Evolutionary conservation across 1,140 invertebrate species (phyloP).

Genomic region (Mercenaria mercenaria): DNA sequence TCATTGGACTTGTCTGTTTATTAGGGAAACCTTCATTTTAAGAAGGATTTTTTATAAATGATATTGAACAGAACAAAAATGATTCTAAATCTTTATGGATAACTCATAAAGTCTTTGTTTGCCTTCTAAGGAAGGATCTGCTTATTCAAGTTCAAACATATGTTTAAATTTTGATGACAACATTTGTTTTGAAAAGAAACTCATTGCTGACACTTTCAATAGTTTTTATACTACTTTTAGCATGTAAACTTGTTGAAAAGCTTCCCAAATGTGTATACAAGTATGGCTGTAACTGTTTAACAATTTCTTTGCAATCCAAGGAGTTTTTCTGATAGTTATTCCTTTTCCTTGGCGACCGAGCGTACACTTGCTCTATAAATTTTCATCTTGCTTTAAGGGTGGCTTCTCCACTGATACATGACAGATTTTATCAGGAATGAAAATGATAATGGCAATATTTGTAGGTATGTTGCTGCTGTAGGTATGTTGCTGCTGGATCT

Average conservation of each 20-base stretch:
- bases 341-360: neutral
- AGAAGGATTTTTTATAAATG: too few species aligned
- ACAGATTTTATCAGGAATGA: neutral
- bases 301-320: slow-evolving; percentile 1
- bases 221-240: slow-evolving; percentile 36
- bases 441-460: neutral
- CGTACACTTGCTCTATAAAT: neutral
- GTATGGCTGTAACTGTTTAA: slow-evolving; percentile 19
- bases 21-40: too few species aligned
- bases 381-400: slow-evolving; percentile 6
- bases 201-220: slow-evolving; percentile 36
- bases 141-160: slow-evolving; percentile 16
- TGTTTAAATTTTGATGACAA: slow-evolving; percentile 45
- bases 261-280: neutral
- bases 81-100: slow-evolving; percentile 39
- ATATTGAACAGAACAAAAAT: too few species aligned
- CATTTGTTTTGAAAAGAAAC: slow-evolving; percentile 44
- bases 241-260: slow-evolving; percentile 43
- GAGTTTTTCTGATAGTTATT: slow-evolving; percentile 35
- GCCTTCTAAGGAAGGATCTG: slow-evolving; percentile 18
- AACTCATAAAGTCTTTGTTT: slow-evolving; percentile 26
- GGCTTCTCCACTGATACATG: neutral
- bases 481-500: too few species aligned
- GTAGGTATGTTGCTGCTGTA: too few species aligned
- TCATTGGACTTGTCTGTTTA: too few species aligned